Conservation (phyloP, 1,140 invertebrate species). For the Drosophila nigromelanica region DNA sequence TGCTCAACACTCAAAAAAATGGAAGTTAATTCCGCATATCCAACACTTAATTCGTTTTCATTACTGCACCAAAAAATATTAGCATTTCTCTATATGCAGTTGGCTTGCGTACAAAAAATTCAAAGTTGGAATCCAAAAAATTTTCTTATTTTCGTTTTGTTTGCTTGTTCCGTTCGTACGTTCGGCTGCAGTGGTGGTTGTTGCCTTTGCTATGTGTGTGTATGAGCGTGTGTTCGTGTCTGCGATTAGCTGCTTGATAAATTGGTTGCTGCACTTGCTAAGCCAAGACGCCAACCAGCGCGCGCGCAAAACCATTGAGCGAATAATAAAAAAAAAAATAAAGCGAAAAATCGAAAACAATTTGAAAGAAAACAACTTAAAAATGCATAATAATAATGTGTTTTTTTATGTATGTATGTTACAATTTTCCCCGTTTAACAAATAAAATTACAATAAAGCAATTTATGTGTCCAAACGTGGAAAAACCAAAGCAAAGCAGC, state of each 20-base stretch:
- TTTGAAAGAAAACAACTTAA: slow-evolving; percentile 31
- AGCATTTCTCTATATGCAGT: not conserved
- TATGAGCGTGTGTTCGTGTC: slow-evolving; percentile 11
- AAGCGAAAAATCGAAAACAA: slow-evolving; percentile 2
- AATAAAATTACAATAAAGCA: slow-evolving; percentile 32
- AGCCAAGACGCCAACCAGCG: slow-evolving; percentile 36
- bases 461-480: slow-evolving; percentile 37
- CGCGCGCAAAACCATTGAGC: slow-evolving; percentile 22
- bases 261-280: slow-evolving; percentile 38
- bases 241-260: slow-evolving; percentile 17
- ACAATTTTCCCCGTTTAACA: slow-evolving; percentile 15
- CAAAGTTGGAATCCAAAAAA: slow-evolving; percentile 7
- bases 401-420: slow-evolving; percentile 27
- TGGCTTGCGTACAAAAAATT: not conserved
- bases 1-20: not conserved
- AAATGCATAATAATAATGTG: slow-evolving; percentile 26
- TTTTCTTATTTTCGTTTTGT: slow-evolving; percentile 15
- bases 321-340: not conserved
- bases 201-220: slow-evolving; percentile 64
- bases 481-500: slow-evolving; percentile 24
- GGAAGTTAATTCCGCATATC: not conserved
- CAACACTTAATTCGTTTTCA: not conserved
- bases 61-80: not conserved
- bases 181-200: slow-evolving; percentile 76
- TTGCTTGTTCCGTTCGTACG: slow-evolving; percentile 42